These are phyloP conservation scores for Vicugna pacos DNA, from an alignment of 2,113 vertebrate species.

Conservation along the genomic window DNA sequence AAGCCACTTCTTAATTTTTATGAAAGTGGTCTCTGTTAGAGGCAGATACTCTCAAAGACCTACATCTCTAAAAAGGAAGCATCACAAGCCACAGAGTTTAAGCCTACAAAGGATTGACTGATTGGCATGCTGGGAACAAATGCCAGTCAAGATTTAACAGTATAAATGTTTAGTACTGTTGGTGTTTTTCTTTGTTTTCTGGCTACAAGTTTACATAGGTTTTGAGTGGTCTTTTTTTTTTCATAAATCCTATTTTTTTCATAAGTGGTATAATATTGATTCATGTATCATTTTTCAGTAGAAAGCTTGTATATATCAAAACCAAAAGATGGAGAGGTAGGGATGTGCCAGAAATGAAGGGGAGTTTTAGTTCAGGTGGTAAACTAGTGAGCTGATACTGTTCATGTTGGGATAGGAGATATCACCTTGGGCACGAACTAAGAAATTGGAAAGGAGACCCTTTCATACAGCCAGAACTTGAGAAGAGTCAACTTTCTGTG, in stretches of 20 bases:
- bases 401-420: not conserved
- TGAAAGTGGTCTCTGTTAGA: not conserved
- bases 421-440: not conserved
- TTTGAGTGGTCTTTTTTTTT: not conserved
- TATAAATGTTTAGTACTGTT: not conserved
- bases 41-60: not conserved
- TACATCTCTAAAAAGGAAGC: not conserved
- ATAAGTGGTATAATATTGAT: not conserved
- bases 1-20: slow-evolving; percentile 27
- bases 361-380: not conserved
- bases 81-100: not conserved
- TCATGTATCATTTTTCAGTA: not conserved
- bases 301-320: not conserved
- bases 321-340: not conserved
- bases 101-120: not conserved
- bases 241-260: not conserved
- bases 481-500: not conserved
- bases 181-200: not conserved
- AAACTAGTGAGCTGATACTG: not conserved
- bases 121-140: not conserved
- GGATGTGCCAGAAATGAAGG: not conserved
- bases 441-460: not conserved
- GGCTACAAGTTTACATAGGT: not conserved
- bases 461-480: not conserved
- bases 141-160: not conserved